Base-by-base conservation (phyloP, 2,888 invertebrate genomes). In the Archips xylosteana region DNA sequence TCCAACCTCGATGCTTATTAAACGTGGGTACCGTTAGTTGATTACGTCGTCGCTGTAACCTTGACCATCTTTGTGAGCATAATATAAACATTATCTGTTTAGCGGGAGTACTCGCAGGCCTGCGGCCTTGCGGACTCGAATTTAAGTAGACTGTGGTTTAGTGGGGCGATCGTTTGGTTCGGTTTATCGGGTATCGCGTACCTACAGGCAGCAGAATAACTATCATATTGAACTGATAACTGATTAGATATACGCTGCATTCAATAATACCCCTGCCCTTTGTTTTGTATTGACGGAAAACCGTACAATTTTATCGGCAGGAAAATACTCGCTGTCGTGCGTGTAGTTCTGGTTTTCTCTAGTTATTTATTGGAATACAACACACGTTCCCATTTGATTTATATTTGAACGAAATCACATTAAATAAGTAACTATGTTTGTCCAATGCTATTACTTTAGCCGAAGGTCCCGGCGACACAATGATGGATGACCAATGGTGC, bases 161-260 rank as follows among this genome's bases (percentile, higher is more conserved):
- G 76, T 77, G 77, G 75, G 75, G 81, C 82, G 83, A 80, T 80
- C 45, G 64, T 68, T 75, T 73, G 68, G 75, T 72, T 61, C n/a
- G 72, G 63, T 67, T 74, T 66, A 70, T 70, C 73, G 71, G 73
- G 72, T 75, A 79, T 71, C 68, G 65, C 72, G 75, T 66, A 79
- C 76, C 77, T 78, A 78, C 80, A 76, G 78, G 78, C 80, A 84
- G 87, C 82, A 82, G 86, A 82, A 87, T 87, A 85, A 83, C 88
- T 87, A 87, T 89, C 88, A 91, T 91, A 93, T 92, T 91, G 88
- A 85, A 84, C 87, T 85, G 92, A 91, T 94, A 92, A 85, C 82
- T 85, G 93, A 92, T 92, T 80, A 93, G 94, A 94, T 94, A 91
- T 87, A 81, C 66, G 65, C 67, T 74, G 69, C 89, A 90, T 87